phyloP scores from a whole-genome alignment of 2,113 vertebrate genomes.

The Pomatostomus ruficeps region DNA sequence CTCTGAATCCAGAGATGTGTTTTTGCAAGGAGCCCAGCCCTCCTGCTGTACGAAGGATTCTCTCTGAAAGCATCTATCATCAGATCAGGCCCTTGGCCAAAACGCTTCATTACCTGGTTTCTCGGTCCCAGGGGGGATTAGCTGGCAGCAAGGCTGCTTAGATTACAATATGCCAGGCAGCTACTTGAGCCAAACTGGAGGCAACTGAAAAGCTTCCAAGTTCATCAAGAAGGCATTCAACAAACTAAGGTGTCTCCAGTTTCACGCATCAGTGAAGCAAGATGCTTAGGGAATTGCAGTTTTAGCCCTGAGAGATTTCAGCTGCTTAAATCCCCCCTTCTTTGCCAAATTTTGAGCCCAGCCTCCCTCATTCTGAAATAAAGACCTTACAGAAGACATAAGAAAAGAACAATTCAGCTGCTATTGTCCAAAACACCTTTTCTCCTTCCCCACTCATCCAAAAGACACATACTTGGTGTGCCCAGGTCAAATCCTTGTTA shows the following conservation, averaged over 20 bases:
- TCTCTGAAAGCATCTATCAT: conserved; percentile 39
- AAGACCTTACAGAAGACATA: background rate
- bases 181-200: background rate
- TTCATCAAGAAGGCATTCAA: background rate
- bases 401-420: background rate
- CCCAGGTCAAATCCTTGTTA: background rate
- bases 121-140: background rate
- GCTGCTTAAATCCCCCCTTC: background rate
- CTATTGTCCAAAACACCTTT: background rate
- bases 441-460: background rate
- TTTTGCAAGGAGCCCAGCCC: background rate
- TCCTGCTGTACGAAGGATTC: background rate
- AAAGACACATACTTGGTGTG: background rate
- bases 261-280: background rate
- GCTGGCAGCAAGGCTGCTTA: conserved; percentile 13
- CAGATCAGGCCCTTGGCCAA: conserved; percentile 37
- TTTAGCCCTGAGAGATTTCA: background rate
- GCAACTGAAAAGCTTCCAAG: conserved; percentile 28
- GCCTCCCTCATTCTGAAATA: background rate
- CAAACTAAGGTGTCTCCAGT: background rate
- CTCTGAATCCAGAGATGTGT: background rate
- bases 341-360: background rate
- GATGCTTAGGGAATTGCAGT: background rate
- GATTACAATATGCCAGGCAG: background rate
- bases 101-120: background rate